A percentile compares a stretch with the other conserved stretches of the same genome.
Evolutionary conservation across 2,113 vertebrate genomes (phyloP).

Genomic region (Ifrita kowaldi): DNA sequence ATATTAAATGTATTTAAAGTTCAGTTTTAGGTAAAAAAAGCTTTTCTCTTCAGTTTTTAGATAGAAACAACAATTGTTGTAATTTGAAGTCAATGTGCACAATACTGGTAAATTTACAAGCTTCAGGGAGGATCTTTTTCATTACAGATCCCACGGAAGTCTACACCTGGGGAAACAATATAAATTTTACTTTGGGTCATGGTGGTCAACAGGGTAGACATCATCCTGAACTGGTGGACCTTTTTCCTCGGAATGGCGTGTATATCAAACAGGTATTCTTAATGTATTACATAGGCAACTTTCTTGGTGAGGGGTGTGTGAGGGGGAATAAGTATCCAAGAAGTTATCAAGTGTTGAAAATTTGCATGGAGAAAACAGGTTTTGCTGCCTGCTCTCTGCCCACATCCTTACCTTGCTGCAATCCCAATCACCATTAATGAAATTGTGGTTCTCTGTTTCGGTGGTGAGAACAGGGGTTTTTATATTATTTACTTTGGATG

Average conservation of each 20-base stretch:
- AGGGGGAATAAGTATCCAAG: neutral
- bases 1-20: neutral
- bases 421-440: accelerated
- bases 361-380: neutral
- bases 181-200: conserved; percentile 95
- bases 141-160: conserved; percentile 91
- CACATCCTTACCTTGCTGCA: neutral
- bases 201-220: conserved; percentile 92
- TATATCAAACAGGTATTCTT: conserved; percentile 91
- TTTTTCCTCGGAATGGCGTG: conserved; percentile 86
- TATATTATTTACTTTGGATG: neutral
- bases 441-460: neutral
- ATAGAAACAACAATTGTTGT: neutral
- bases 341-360: neutral
- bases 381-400: neutral
- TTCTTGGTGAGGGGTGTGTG: neutral
- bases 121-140: neutral
- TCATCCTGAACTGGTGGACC: conserved; percentile 91
- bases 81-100: neutral
- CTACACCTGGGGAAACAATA: conserved; percentile 95
- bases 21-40: neutral
- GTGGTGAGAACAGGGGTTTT: neutral
- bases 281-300: neutral
- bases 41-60: neutral
- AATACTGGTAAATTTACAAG: neutral